Evolutionary conservation across 2,888 invertebrate species (phyloP).

Genomic region (Chelonus formosanus): DNA sequence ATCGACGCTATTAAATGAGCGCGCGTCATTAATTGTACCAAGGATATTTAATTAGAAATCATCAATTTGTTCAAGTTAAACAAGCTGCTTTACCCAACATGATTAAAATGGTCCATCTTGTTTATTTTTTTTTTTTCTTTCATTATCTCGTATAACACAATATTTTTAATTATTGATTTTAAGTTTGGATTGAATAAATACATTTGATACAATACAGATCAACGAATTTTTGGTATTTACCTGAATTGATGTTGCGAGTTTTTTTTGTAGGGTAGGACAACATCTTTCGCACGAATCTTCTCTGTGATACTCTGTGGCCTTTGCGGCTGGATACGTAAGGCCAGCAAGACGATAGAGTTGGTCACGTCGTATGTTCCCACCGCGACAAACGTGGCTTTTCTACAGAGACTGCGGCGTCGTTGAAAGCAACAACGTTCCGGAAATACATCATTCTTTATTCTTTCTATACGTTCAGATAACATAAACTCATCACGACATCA

Average conservation of each 20-base stretch:
- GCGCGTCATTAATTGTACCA: constrained; percentile 61
- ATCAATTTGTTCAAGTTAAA: constrained; percentile 54
- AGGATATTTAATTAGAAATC: constrained; percentile 61
- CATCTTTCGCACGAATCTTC: constrained; percentile 32
- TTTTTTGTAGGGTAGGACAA: constrained; percentile 16
- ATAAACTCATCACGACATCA: neutral
- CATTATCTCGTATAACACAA: neutral
- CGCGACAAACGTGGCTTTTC: constrained; percentile 43
- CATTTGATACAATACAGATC: too few species aligned
- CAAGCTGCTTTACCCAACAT: constrained; percentile 14
- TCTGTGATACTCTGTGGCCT: constrained; percentile 29
- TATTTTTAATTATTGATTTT: too few species aligned
- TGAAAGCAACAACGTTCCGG: constrained; percentile 29
- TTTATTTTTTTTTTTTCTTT: constrained; percentile 10
- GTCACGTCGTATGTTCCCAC: constrained; percentile 50
- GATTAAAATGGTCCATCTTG: constrained; percentile 19
- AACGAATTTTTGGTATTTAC: too few species aligned
- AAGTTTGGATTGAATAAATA: too few species aligned
- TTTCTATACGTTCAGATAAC: constrained; percentile 1
- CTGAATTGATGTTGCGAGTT: too few species aligned
- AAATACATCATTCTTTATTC: constrained; percentile 25
- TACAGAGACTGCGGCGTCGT: constrained; percentile 33
- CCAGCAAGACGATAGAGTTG: constrained; percentile 41
- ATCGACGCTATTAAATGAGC: constrained; percentile 61
- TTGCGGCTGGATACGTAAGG: constrained; percentile 30